Conservation (phyloP, 2,113 vertebrate genomes). For the Leiothrix lutea region DNA sequence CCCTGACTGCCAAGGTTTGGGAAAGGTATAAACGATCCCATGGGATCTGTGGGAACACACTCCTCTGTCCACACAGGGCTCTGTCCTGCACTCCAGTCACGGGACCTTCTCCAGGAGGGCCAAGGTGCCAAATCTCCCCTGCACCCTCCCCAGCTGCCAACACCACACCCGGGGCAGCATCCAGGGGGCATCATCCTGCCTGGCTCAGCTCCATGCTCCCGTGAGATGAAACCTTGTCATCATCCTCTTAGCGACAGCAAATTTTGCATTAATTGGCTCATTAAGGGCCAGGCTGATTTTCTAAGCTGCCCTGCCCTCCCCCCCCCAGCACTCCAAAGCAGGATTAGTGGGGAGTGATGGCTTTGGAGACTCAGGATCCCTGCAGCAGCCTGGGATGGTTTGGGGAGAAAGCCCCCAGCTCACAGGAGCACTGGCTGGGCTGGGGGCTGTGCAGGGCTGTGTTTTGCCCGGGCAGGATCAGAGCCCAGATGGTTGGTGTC, state of each 20-base stretch:
- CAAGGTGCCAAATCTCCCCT: background rate
- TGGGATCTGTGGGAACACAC: rapidly evolving
- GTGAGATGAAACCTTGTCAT: constrained; percentile 29
- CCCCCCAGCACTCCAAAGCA: background rate
- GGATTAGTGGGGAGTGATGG: background rate
- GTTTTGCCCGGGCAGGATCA: background rate
- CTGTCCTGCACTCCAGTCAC: background rate
- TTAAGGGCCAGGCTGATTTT: background rate
- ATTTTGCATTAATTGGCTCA: background rate
- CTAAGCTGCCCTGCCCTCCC: background rate
- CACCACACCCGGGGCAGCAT: rapidly evolving
- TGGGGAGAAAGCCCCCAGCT: rapidly evolving
- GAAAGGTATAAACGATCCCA: background rate
- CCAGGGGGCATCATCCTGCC: background rate
- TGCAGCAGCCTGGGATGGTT: background rate
- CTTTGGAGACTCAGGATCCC: rapidly evolving
- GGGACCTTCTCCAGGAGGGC: background rate
- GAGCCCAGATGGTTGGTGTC: background rate
- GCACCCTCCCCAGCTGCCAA: background rate
- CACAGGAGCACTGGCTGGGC: rapidly evolving
- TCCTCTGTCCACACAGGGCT: background rate
- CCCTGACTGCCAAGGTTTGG: background rate
- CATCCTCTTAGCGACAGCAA: constrained; percentile 33
- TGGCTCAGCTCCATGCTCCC: background rate
- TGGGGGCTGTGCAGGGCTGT: background rate